A percentile compares a stretch with the other conserved stretches of the same genome.
Conservation (phyloP, 2,888 invertebrate species). For the Sinodicranocentrus sp. region DNA sequence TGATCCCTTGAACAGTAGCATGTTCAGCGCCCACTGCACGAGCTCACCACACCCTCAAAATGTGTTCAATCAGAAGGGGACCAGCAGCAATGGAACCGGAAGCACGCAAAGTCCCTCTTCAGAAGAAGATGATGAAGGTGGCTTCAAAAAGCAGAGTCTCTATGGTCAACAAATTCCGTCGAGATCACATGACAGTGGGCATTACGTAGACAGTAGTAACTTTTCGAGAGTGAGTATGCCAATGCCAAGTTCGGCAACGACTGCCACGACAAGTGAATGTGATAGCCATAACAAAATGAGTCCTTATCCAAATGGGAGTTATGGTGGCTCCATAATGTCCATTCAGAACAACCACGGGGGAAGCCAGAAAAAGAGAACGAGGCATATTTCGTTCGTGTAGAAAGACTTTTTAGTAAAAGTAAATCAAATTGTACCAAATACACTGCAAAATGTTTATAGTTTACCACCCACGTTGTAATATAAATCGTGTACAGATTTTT, state of each 20-base stretch:
- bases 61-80: constrained; percentile 59
- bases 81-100: constrained; percentile 13
- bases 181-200: constrained; percentile 34
- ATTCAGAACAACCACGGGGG: constrained; percentile 70
- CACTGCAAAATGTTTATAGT: too few relatives aligned
- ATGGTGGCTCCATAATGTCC: constrained; percentile 75
- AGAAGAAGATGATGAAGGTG: constrained; percentile 76
- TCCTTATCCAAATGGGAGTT: constrained; percentile 72
- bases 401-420: background rate
- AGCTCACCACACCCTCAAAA: constrained; percentile 27
- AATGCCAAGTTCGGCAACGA: constrained; percentile 67
- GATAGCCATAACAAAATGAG: constrained; percentile 66
- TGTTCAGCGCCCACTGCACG: constrained; percentile 28
- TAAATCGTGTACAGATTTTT: too few relatives aligned
- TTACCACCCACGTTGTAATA: too few relatives aligned
- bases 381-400: constrained; percentile 76
- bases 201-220: constrained; percentile 62
- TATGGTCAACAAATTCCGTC: background rate
- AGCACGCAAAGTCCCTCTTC: constrained; percentile 57
- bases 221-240: constrained; percentile 70
- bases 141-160: constrained; percentile 64
- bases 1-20: constrained; percentile 48
- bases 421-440: too few relatives aligned
- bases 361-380: constrained; percentile 75
- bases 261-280: constrained; percentile 74